Base-by-base conservation (phyloP, 2,888 invertebrate genomes). In the Trichogramma dendrolimi region DNA sequence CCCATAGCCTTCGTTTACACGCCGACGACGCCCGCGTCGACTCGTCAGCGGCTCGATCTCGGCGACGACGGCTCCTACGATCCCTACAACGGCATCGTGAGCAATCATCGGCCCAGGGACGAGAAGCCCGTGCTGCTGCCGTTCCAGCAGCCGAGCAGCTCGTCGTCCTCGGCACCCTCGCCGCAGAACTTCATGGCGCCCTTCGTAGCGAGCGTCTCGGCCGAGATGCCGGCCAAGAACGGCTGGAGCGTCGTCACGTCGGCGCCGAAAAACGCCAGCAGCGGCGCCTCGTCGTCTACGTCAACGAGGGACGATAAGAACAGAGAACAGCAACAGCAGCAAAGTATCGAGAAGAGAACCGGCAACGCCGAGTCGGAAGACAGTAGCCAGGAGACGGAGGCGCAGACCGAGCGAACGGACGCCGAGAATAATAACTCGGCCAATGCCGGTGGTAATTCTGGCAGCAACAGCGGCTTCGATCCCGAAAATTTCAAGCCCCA, bases 401-500 rank as follows among this genome's bases (percentile, higher is more conserved):
- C 59, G 11, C 43, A 63, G 5, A 51, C 46, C 1, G 64, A 63
- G 11, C 67, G 71, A 68, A 70, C 46, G 68, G 74, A 40, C 68
- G 71, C 59, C 11, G 70, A 65, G 61, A 71, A 46, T 68, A 70
- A 27, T 27, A 27, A 27, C 27, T 27, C 27, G 27, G 27, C 27
- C 27, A 27, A 27, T 58, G 1, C 42, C 58, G n/a, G 62, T 58
- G 0, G 66, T 27, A 27, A 27, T 27, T 2, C 46, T 11, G 52
- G 53, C 14, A 14, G 46, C n/a, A 39, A 56, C 6, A 72, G 71
- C 60, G 80, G 82, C 62, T 87, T 87, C 68, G 86, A 88, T 70
- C 80, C 85, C 5, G 86, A 87, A 67, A 85, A 83, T 67, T 88
- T 88, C 68, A 86, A 86, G 67, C 88, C 88, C 0, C 85, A 87